Base-by-base conservation (phyloP, 2,888 invertebrate species). In the Drosophila paranaensis region DNA sequence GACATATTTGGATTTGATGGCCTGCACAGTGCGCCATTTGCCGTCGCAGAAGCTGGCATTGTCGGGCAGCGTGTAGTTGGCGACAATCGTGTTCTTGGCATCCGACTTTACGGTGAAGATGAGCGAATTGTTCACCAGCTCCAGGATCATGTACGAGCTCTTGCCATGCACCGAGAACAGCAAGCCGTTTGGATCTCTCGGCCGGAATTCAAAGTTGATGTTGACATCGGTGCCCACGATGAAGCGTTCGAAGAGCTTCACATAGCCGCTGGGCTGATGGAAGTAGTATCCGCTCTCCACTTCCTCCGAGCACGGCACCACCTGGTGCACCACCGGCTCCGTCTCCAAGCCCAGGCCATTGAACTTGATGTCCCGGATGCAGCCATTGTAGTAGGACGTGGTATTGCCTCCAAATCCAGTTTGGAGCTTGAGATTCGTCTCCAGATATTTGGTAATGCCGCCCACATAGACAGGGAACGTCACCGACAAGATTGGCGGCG, bases 41-140 rank as follows among this genome's bases (percentile, higher is more conserved):
- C 99, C 99, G 92, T 99, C 98, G 91, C 99, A 99, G 71, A 98
- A 94, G 82, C 95, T 95, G 69, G 95, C 94, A 56, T 95, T 94
- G 51, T 94, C 94, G 39, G 95, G 95, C 0, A 95, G 93, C 58
- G 94, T 94, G 91, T 95, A 97, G 27, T 94, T 95, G 3, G 97
- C 96, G 8, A 82, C 74, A 3, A 95, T 95, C 82, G 97, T 96
- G 2, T 96, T 95, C 10, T 97, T 98, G 77, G 95, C 95, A 86
- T 95, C 96, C 83, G 97, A 97, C 79, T 97, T 97, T 6, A 93
- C 97, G 0, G 96, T 95, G 82, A 98, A 96, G 69, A 95, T 95
- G 27, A 99, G 95, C 64, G 95, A 95, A 72, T 98, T 98, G 81
- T 98, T 95, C 3, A 97, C 93, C 93, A 99, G 94, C 92, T 99